Conservation (phyloP, 1,140 invertebrate species). For the Chrysopa pallens region DNA sequence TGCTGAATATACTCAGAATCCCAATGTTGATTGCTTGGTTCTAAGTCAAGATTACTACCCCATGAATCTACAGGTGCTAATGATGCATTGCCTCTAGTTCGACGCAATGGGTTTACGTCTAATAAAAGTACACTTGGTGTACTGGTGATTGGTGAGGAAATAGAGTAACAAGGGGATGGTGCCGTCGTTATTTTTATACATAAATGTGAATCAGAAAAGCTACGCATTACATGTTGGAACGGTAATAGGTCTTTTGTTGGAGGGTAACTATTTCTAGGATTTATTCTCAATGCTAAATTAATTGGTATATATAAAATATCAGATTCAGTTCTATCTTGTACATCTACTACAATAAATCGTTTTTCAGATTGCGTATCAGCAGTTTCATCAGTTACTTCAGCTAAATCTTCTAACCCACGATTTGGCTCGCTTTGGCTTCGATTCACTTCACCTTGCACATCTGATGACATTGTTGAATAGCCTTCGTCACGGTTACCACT, state of each 20-base stretch:
- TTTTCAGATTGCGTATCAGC: slow-evolving; percentile 31
- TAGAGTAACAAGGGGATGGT: slow-evolving; percentile 27
- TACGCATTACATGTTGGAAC: slow-evolving; percentile 50
- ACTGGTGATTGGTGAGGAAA: slow-evolving; percentile 33
- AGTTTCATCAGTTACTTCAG: slow-evolving; percentile 50
- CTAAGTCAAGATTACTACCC: slow-evolving; percentile 7
- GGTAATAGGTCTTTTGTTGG: slow-evolving; percentile 43
- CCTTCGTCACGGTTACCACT: slow-evolving; percentile 68
- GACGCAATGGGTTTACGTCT: slow-evolving; percentile 28
- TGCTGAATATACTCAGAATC: slow-evolving; percentile 57
- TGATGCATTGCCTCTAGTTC: slow-evolving; percentile 19
- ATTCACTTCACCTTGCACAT: slow-evolving; percentile 50
- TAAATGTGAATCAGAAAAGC: slow-evolving; percentile 52
- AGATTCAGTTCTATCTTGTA: slow-evolving; percentile 34
- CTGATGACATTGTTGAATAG: slow-evolving; percentile 78
- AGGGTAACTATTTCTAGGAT: slow-evolving; percentile 49
- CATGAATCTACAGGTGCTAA: slow-evolving; percentile 1
- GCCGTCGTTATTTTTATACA: slow-evolving; percentile 43
- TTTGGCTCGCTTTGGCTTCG: slow-evolving; percentile 20
- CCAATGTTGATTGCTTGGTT: slow-evolving; percentile 40
- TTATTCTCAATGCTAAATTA: slow-evolving; percentile 40
- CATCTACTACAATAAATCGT: slow-evolving; percentile 21
- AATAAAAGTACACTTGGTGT: slow-evolving; percentile 33
- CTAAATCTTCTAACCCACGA: slow-evolving; percentile 45
- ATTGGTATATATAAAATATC: slow-evolving; percentile 50